A percentile compares a stretch with the other conserved stretches of the same genome.
Conservation (phyloP, 2,888 invertebrate genomes). For the Trissoscelio sp. region DNA sequence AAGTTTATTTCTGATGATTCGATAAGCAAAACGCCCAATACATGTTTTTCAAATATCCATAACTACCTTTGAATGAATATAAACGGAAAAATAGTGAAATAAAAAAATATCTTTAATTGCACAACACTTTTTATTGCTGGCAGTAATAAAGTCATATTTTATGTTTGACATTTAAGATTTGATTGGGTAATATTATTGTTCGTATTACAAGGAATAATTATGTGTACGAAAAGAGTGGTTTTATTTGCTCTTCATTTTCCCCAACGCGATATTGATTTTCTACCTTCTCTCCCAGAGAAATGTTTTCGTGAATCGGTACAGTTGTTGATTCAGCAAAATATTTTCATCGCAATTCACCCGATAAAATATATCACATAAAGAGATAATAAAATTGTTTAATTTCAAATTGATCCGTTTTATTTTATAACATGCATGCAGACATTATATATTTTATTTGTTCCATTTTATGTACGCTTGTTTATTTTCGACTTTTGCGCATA, state of each 20-base stretch:
- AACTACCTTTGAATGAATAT: too few relatives aligned
- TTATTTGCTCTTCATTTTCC: conserved; percentile 66
- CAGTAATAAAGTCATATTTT: conserved; percentile 2
- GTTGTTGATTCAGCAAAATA: conserved; percentile 65
- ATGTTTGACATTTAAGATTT: conserved; percentile 28
- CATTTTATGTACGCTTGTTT: too few relatives aligned
- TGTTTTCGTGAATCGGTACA: conserved; percentile 62
- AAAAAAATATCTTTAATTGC: neutral
- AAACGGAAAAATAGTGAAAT: neutral
- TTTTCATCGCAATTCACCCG: conserved; percentile 46
- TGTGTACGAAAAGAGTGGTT: conserved; percentile 57
- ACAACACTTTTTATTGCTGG: neutral
- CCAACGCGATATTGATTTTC: conserved; percentile 64
- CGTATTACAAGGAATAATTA: conserved; percentile 49
- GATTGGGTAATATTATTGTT: conserved; percentile 40
- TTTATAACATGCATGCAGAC: too few relatives aligned
- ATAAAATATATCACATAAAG: conserved; percentile 22
- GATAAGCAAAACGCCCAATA: too few relatives aligned
- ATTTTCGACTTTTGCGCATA: too few relatives aligned
- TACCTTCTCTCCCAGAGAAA: conserved; percentile 47
- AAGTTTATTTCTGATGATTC: neutral
- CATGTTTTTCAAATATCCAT: too few relatives aligned
- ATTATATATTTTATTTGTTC: too few relatives aligned
- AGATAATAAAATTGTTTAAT: conserved; percentile 46
- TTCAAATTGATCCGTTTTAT: conserved; percentile 7